phyloP scores from a whole-genome alignment of 2,888 invertebrate species.

The Reticulitermes lucifugus region DNA sequence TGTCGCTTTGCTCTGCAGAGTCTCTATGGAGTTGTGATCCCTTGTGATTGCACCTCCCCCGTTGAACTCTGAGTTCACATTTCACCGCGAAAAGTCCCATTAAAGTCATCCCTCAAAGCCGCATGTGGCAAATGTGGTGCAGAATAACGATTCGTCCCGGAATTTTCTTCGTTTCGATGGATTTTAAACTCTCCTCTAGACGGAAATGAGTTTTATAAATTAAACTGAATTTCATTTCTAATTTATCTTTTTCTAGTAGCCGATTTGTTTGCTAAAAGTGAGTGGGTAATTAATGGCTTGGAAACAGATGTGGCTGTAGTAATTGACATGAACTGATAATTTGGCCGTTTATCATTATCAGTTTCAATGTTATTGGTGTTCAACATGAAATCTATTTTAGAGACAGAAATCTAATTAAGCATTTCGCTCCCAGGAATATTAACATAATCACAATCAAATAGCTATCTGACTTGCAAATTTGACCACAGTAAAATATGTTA shows the following conservation, averaged over 20 bases:
- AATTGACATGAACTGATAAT: slow-evolving; percentile 29
- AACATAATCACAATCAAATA: not conserved
- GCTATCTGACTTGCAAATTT: too few species aligned
- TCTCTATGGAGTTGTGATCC: not conserved
- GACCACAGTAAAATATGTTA: too few species aligned
- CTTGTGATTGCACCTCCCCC: slow-evolving; percentile 12
- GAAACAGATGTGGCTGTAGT: slow-evolving; percentile 31
- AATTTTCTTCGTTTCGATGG: not conserved
- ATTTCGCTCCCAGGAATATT: not conserved
- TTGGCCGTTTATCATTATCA: slow-evolving; percentile 25
- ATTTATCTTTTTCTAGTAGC: slow-evolving; percentile 8
- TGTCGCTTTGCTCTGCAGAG: not conserved
- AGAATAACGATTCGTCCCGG: not conserved
- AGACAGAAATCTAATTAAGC: not conserved
- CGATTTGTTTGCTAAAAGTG: slow-evolving; percentile 21
- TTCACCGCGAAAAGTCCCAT: slow-evolving; percentile 13
- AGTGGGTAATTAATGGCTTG: slow-evolving; percentile 17
- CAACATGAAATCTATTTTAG: slow-evolving; percentile 14
- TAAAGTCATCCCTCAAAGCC: slow-evolving; percentile 21
- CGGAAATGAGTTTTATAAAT: not conserved
- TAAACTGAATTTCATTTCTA: not conserved
- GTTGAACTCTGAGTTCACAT: not conserved
- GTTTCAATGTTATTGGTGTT: not conserved
- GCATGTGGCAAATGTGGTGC: not conserved
- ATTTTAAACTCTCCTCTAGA: not conserved